phyloP scores from a whole-genome alignment of 2,113 vertebrate species.

The Myrmecophaga tridactyla region DNA sequence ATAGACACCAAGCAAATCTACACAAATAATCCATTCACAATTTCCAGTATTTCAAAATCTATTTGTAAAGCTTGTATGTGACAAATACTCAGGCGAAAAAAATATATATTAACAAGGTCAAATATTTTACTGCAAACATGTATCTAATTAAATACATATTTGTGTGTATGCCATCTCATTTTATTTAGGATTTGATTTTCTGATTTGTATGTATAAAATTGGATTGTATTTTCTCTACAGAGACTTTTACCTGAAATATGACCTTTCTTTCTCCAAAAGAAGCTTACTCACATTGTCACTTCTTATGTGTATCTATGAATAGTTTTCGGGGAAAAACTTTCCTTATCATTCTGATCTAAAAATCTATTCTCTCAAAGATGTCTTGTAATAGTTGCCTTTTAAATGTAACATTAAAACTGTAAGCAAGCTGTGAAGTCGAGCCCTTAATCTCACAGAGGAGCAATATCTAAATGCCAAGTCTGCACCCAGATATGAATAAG shows the following conservation, averaged over 20 bases:
- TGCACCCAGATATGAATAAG: no score
- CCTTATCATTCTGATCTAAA: background rate
- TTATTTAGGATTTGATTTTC: background rate
- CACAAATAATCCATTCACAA: background rate
- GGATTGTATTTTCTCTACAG: background rate
- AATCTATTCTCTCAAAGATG: conserved; percentile 1
- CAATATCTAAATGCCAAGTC: no score
- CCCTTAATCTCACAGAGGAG: no score
- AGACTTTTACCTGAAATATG: background rate
- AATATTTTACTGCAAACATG: background rate
- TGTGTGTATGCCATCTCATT: background rate
- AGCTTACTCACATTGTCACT: background rate
- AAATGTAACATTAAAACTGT: no score
- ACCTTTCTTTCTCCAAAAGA: background rate
- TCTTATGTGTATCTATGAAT: background rate
- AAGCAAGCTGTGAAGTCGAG: no score
- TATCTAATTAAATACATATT: background rate
- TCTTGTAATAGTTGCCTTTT: no score
- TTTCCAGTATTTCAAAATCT: background rate
- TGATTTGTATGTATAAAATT: background rate
- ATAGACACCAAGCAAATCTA: background rate
- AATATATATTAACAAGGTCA: background rate
- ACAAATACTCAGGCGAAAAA: conserved; percentile 7
- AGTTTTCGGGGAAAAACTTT: background rate
- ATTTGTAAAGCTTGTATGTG: background rate